Conservation (phyloP, 2,113 vertebrate species). For the Cololabis saira region DNA sequence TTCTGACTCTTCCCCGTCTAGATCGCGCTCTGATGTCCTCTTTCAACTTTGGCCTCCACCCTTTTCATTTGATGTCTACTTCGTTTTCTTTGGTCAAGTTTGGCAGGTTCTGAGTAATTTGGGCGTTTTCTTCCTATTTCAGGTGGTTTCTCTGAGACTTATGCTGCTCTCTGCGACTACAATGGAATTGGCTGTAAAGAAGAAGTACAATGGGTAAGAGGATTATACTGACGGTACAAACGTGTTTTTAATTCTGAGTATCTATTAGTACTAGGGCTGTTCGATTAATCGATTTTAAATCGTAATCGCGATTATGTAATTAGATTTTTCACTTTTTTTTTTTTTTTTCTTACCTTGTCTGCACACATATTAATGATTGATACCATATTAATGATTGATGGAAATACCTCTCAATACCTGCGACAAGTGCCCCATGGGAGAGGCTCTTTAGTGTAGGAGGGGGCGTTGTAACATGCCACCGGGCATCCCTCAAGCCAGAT, state of each 20-base stretch:
- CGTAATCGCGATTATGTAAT: too few species aligned
- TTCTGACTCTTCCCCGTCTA: slow-evolving; percentile 3
- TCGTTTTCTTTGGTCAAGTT: slow-evolving; percentile 1
- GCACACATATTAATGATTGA: too few species aligned
- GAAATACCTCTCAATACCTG: too few species aligned
- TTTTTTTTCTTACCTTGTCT: too few species aligned
- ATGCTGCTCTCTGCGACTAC: slow-evolving; percentile 84
- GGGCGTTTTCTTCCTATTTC: slow-evolving; percentile 29
- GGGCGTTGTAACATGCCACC: too few species aligned
- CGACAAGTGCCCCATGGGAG: too few species aligned
- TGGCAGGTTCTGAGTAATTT: slow-evolving; percentile 9
- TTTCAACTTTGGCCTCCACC: slow-evolving; percentile 47
- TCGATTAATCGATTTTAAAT: too few species aligned
- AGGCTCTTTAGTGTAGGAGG: too few species aligned
- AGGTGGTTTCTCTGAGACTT: slow-evolving; percentile 86
- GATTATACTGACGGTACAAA: not conserved
- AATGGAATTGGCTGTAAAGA: slow-evolving; percentile 85
- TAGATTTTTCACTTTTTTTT: too few species aligned
- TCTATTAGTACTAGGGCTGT: too few species aligned
- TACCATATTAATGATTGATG: too few species aligned
- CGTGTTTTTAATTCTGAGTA: not conserved
- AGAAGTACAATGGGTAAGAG: slow-evolving; percentile 85
- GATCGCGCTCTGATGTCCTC: slow-evolving; percentile 14
- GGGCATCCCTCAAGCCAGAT: too few species aligned
- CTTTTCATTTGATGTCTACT: not conserved